Base-by-base conservation (phyloP, 1,140 invertebrate genomes). In the Caerostris extrusa region DNA sequence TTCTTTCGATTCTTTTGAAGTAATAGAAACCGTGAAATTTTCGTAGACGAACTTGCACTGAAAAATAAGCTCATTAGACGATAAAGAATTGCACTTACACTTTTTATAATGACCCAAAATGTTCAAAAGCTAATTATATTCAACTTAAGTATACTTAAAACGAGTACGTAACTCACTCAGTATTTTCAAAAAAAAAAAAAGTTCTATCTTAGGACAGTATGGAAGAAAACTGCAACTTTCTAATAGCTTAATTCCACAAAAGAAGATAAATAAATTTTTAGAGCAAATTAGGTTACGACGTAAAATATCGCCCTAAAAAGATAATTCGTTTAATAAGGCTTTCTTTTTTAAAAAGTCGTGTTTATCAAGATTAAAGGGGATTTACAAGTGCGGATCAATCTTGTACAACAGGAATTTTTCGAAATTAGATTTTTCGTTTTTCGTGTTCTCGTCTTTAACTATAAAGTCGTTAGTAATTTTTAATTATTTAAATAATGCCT, bases 121-220 rank as follows among this genome's bases (percentile, higher is more conserved):
- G 69, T 12, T 77, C 19, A 77, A 34, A 77, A 77, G 69, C 69
- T 77, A 77, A 77, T 77, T 77, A 77, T 77, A 77, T 77, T 77
- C 12, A 77, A 34, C 69, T 50, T 14, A 10, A 77, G 69, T 50
- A 77, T 77, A 77, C 69, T 77, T 77, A 77, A 53, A 77, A 77
- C 69, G 12, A 19, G 34, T 77, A n/a, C 50, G 19, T 34, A 77
- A 77, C 50, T 77, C 50, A 77, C 50, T 50, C 8, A 53, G 69
- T 50, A 34, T 77, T 77, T 34, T 5, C 8, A 50, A 53, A 53
- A 77, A 77, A 77, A 61, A 77, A 50, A 2, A 12, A 53, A 3
- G 34, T 53, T 77, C 19, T 50, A 34, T 50, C 19, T 34, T 50
- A 53, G 3, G 69, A 34, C 7, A 77, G n/a, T n/a, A n/a, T n/a